Evolutionary conservation across 2,797 vertebrate genomes (phyloP).

Genomic region (Merluccius polli): DNA sequence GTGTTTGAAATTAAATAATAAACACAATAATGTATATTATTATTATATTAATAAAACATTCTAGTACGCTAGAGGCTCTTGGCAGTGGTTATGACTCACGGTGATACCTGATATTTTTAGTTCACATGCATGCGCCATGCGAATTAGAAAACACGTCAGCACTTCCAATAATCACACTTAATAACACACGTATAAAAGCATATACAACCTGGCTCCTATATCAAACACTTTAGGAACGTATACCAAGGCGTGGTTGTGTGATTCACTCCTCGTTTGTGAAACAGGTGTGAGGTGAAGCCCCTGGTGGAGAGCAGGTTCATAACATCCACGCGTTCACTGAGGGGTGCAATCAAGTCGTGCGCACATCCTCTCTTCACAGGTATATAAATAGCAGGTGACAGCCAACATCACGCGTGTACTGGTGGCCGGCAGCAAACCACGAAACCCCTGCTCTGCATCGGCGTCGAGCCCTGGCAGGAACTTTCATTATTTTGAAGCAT

Average conservation of each 20-base stretch:
- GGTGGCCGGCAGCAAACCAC: conserved; percentile 22
- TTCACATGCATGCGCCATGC: background rate
- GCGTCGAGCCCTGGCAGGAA: conserved; percentile 5
- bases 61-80: background rate
- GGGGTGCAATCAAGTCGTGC: conserved; percentile 26
- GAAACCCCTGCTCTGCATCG: conserved; percentile 3
- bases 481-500: background rate
- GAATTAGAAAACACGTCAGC: background rate
- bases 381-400: conserved; percentile 64
- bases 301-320: conserved; percentile 13
- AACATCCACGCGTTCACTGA: background rate
- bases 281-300: background rate
- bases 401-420: conserved; percentile 22
- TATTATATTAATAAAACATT: background rate
- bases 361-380: conserved; percentile 48
- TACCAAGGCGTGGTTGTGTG: too few species aligned
- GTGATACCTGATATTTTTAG: background rate
- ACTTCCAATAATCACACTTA: too few species aligned
- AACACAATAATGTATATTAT: background rate
- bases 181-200: too few species aligned
- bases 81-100: background rate
- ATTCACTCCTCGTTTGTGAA: background rate
- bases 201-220: background rate
- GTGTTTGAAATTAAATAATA: background rate
- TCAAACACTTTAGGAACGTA: too few species aligned